phyloP scores from a whole-genome alignment of 1,140 invertebrate species.

The honey bee (Apis mellifera) region DNA sequence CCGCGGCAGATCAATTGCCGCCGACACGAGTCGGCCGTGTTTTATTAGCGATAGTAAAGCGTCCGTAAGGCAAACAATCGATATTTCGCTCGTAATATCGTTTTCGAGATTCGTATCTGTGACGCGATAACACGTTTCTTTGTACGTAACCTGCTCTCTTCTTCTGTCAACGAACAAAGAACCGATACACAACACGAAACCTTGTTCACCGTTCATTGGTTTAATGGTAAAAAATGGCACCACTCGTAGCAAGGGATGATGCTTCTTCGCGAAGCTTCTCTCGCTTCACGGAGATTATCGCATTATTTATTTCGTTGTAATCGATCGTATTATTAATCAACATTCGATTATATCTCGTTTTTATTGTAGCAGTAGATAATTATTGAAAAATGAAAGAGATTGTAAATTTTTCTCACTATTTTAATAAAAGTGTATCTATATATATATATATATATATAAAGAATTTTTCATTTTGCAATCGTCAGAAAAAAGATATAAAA shows the following conservation, averaged over 20 bases:
- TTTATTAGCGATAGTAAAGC: constrained; percentile 73
- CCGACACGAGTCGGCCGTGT: constrained; percentile 65
- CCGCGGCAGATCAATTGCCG: constrained; percentile 68
- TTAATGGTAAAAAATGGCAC: too few relatives aligned
- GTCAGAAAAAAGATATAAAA: constrained; percentile 27
- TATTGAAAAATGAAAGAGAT: neutral
- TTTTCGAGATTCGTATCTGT: constrained; percentile 69
- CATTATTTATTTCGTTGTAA: too few relatives aligned
- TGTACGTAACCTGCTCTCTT: constrained; percentile 41
- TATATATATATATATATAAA: too few relatives aligned
- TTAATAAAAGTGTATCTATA: too few relatives aligned
- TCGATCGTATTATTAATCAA: constrained; percentile 45
- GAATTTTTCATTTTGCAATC: too few relatives aligned
- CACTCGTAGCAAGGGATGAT: neutral
- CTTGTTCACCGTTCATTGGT: constrained; percentile 1
- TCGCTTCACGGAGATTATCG: constrained; percentile 16
- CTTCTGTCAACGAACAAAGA: constrained; percentile 51
- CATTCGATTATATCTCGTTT: neutral
- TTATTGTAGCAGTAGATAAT: neutral
- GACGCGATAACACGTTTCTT: constrained; percentile 52
- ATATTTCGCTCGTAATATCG: constrained; percentile 62
- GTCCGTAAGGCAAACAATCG: constrained; percentile 66
- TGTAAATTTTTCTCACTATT: neutral
- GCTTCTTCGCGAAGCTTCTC: neutral
- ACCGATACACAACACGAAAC: neutral